These are phyloP conservation scores for Rhynchomys soricoides DNA, from an alignment of 2,113 vertebrate species.

Conservation along the genomic window DNA sequence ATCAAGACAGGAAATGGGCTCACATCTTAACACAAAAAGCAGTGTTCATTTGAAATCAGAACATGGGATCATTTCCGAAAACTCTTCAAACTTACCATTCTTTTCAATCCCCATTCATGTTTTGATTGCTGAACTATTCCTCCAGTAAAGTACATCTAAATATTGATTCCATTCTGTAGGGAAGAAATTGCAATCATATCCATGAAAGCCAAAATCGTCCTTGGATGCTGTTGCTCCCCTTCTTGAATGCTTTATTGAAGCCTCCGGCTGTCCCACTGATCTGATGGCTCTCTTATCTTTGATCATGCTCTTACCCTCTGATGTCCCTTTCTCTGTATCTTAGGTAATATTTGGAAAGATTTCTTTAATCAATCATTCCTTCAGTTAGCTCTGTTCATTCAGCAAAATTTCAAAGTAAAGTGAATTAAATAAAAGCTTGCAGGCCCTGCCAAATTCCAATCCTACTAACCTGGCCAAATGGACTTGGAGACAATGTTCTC, in stretches of 20 bases:
- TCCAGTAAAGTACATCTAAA: background rate
- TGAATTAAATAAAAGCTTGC: conserved; percentile 70
- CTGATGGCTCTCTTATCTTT: conserved; percentile 16
- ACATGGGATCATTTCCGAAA: background rate
- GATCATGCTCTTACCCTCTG: background rate
- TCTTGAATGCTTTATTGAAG: background rate
- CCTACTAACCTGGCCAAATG: conserved; percentile 55
- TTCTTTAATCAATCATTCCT: conserved; percentile 54
- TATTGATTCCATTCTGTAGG: background rate
- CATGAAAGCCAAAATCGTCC: background rate
- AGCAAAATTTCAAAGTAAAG: conserved; percentile 73
- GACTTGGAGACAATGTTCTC: conserved; percentile 66
- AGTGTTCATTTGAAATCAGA: conserved; percentile 1
- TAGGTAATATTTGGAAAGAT: conserved; percentile 46
- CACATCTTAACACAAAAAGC: background rate
- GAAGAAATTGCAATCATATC: background rate
- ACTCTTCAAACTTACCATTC: background rate
- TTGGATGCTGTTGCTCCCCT: background rate
- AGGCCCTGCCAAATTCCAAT: conserved; percentile 68
- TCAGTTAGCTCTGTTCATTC: conserved; percentile 57
- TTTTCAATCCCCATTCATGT: background rate
- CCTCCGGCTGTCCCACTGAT: background rate
- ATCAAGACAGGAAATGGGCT: background rate
- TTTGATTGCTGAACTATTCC: conserved; percentile 41
- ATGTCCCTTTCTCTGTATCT: conserved; percentile 37